Conservation (phyloP, 2,888 invertebrate genomes). For the Nipponacmea schrenckii region DNA sequence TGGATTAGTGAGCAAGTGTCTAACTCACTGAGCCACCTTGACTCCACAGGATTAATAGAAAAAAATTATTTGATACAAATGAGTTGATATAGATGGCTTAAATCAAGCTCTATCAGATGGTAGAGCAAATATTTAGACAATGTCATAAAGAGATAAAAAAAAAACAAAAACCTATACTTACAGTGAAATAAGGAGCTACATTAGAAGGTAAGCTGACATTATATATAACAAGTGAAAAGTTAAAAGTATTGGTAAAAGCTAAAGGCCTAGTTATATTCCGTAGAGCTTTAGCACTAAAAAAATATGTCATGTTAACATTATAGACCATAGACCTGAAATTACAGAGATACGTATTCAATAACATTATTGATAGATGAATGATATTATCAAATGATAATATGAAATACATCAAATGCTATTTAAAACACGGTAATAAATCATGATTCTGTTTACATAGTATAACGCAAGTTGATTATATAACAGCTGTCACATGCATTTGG, state of each 20-base stretch:
- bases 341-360: constrained; percentile 5
- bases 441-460: too few relatives aligned
- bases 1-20: too few relatives aligned
- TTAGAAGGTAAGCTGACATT: constrained; percentile 77
- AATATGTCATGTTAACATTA: constrained; percentile 67
- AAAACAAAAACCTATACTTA: constrained; percentile 61
- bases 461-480: too few relatives aligned
- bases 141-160: too few relatives aligned
- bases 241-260: constrained; percentile 79
- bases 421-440: constrained; percentile 13
- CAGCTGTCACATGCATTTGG: too few relatives aligned
- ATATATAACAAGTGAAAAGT: constrained; percentile 78
- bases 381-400: not conserved
- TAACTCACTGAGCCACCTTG: too few relatives aligned
- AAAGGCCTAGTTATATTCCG: constrained; percentile 70
- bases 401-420: not conserved
- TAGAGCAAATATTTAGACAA: too few relatives aligned
- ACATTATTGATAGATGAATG: not conserved
- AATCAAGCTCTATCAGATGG: too few relatives aligned
- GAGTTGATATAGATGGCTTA: too few relatives aligned
- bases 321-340: constrained; percentile 68
- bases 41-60: too few relatives aligned
- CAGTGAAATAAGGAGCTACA: constrained; percentile 74
- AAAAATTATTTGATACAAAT: too few relatives aligned
- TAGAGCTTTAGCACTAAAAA: constrained; percentile 64